These are phyloP conservation scores for Rallus crepitans DNA, from an alignment of 2,797 vertebrate genomes.

Conservation along the genomic window DNA sequence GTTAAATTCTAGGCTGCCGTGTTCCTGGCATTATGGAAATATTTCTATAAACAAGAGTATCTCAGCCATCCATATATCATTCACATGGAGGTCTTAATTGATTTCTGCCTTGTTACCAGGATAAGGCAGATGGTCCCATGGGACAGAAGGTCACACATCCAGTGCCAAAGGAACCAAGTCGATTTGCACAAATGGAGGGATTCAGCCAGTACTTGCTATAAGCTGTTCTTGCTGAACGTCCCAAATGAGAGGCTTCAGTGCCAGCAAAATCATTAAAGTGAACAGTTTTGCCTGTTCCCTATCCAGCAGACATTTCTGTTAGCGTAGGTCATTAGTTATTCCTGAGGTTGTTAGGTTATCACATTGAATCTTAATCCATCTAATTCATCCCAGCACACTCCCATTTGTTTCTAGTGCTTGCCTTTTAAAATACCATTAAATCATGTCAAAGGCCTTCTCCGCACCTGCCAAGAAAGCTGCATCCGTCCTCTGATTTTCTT, in stretches of 20 bases:
- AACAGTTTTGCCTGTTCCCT: conserved; percentile 29
- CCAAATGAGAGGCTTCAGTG: conserved; percentile 32
- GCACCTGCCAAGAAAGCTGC: conserved; percentile 59
- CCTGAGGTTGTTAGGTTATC: conserved; percentile 63
- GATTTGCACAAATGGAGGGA: conserved; percentile 35
- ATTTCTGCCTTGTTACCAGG: conserved; percentile 39
- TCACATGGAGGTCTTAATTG: neutral
- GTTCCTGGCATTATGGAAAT: neutral
- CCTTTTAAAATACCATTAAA: conserved; percentile 61
- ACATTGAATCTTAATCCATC: conserved; percentile 54
- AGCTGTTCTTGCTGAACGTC: conserved; percentile 10
- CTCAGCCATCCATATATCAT: neutral
- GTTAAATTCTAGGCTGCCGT: neutral
- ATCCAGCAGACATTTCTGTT: conserved; percentile 48
- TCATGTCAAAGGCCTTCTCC: conserved; percentile 45
- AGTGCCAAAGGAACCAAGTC: conserved; percentile 22
- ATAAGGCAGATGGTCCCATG: neutral
- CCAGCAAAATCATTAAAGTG: conserved; percentile 54
- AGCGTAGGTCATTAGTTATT: conserved; percentile 62
- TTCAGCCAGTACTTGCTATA: conserved; percentile 38
- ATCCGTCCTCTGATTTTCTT: neutral
- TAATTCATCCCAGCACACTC: conserved; percentile 57
- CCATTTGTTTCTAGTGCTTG: conserved; percentile 58
- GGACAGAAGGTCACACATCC: neutral
- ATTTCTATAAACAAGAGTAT: neutral